Evolutionary conservation across 2,113 vertebrate species (phyloP).

Genomic region (Casuarius casuarius): DNA sequence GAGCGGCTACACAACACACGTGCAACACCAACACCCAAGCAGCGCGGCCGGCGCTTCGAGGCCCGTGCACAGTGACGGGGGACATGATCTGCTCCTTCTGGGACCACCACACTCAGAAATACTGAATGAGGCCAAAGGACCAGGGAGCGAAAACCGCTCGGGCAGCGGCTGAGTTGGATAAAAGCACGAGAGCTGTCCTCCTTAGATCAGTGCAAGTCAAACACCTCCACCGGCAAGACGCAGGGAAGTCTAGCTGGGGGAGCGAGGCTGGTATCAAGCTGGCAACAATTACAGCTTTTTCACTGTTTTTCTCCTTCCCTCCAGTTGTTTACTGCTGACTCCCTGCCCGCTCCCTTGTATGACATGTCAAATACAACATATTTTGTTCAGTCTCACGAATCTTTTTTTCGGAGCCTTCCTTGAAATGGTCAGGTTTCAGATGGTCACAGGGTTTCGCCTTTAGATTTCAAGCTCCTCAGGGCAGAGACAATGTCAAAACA

Average conservation of each 20-base stretch:
- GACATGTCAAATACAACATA: neutral
- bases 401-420: neutral
- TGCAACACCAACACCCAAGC: neutral
- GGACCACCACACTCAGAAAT: rapidly evolving
- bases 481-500: constrained; percentile 31
- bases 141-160: neutral
- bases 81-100: neutral
- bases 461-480: neutral
- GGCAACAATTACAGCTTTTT: neutral
- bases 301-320: neutral
- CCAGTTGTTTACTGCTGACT: constrained; percentile 4
- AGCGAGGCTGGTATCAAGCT: constrained; percentile 22
- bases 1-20: rapidly evolving
- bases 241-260: rapidly evolving
- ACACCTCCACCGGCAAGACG: neutral
- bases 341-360: neutral
- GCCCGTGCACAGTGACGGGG: neutral
- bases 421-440: constrained; percentile 28
- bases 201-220: neutral
- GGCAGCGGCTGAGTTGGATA: neutral
- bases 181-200: neutral
- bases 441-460: constrained; percentile 31
- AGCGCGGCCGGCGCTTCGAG: rapidly evolving
- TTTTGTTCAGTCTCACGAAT: neutral
- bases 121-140: neutral